Base-by-base conservation (phyloP, 1,140 invertebrate genomes). In the Drosophila lacertosa region DNA sequence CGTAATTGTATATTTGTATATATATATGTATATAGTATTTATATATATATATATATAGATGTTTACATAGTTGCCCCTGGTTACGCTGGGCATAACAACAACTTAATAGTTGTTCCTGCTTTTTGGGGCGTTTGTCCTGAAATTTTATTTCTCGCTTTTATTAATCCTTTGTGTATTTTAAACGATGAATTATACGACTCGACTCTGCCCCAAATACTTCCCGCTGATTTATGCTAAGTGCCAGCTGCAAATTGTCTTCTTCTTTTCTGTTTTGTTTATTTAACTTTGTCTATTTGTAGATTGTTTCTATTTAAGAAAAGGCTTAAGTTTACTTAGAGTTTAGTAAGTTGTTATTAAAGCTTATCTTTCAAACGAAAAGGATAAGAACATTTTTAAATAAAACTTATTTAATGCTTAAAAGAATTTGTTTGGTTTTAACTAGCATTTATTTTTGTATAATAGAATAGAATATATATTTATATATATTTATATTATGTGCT, bases 161-260 rank as follows among this genome's bases (percentile, higher is more conserved):
- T 83, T 79, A 84, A 83, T 83, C 80, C 80, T 86, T 83, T 83
- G 81, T 76, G 80, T 80, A 84, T 68, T 68, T 86, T 77, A 69
- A 76, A 77, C 51, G 37, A 50, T 59, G 71, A 78, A 59, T 84
- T 84, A 64, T 79, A 79, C 48, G 71, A 73, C 68, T 64, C 57
- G 59, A 47, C 57, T n/a, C n/a, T 51, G 42, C 29, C 70, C 70
- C 60, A 62, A 58, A 79, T 65, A 64, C n/a, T 68, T 84, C 16
- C 62, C 50, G 66, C 73, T 75, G 76, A 80, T 76, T 86, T 80
- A 84, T 84, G 71, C 58, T 50, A 72, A 84, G 65, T 75, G 75
- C 65, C 64, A 77, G 77, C 67, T 75, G 75, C 24, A 40, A 70
- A 13, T 18, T 33, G 9, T 35, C 44, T 42, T 44, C 35, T 50